These are phyloP conservation scores for Eristalinus sepulchralis DNA, from an alignment of 2,888 invertebrate species.

Conservation along the genomic window DNA sequence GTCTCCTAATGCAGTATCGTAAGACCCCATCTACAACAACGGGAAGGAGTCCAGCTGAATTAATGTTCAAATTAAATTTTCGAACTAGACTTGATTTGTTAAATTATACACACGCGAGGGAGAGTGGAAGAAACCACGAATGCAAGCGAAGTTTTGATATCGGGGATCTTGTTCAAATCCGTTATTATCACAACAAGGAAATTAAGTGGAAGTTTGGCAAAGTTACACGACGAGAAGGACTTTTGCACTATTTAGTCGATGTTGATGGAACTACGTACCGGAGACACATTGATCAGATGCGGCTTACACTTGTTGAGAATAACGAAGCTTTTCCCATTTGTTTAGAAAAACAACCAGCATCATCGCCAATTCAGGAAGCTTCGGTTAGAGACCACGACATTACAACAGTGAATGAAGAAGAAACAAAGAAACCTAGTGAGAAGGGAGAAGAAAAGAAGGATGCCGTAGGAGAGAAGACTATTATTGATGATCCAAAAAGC, in stretches of 20 bases:
- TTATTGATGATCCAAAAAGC: neutral
- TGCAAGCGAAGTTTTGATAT: no score
- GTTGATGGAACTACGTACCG: conserved; percentile 12
- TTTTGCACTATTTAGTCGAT: conserved; percentile 17
- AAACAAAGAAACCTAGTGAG: neutral
- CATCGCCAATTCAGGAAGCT: no score
- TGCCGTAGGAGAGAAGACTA: neutral
- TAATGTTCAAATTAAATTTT: conserved; percentile 13
- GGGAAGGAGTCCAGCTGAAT: conserved; percentile 9
- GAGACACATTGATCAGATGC: conserved; percentile 9
- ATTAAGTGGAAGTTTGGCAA: conserved; percentile 17
- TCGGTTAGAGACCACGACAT: neutral
- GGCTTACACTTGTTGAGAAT: conserved; percentile 1
- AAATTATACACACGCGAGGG: no score
- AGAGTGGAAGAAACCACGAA: no score
- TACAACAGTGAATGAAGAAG: neutral
- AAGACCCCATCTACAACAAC: neutral
- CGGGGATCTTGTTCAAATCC: no score
- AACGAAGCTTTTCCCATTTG: no score
- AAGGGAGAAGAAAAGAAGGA: neutral
- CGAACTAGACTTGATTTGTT: conserved; percentile 5
- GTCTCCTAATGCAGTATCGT: conserved; percentile 17
- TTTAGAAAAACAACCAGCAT: no score
- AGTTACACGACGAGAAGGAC: neutral
- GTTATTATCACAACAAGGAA: no score